Base-by-base conservation (phyloP, 2,888 invertebrate genomes). In the Magallana nippona region DNA sequence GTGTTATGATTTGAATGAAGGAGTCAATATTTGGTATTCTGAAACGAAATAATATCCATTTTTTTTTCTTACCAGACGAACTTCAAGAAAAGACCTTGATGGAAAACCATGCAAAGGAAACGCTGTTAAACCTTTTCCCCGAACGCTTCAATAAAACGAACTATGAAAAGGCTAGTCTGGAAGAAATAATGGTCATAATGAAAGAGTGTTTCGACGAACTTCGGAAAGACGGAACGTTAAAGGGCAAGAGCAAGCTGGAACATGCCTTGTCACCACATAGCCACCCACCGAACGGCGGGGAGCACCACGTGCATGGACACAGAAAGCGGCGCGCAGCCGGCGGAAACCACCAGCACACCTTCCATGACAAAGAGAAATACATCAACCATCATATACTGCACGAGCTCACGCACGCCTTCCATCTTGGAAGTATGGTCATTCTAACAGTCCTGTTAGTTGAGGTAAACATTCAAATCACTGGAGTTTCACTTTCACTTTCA, bases 361-460 rank as follows among this genome's bases (percentile, higher is more conserved):
- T 87, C 80, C 85, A 89, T 55, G 87, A 87, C 10, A 87, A 88
- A 55, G 83, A 88, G 19, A 89, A 88, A 22, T 89, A 89, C 77
- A 88, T 89, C 32, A 88, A 87, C 2, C 90, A 91, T 81, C 88
- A 90, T 55, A 86, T 91, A 56, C 87, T 92, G 17, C 89, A 91
- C 32, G 91, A 91, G 44, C 85, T 92, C 60, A 92, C 92, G 0
- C 92, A 92, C 82, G 88, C 90, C 19, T 92, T 91, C 84, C 92
- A 92, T 84, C 86, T 92, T 8, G 91, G 90, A 5, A 91, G 91
- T 57, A 88, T 92, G 89, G 91, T 90, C 15, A 92, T 92, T 22
- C 85, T 92, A 22, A 92, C 92, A 0, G 84, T 91, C 60, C 86
- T 92, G n/a, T 87, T 92, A 5, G 78, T 92, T 58, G 90, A 91